A percentile compares a stretch with the other conserved stretches of the same genome.
phyloP scores from a whole-genome alignment of 2,797 vertebrate genomes.

The Morus bassanus region DNA sequence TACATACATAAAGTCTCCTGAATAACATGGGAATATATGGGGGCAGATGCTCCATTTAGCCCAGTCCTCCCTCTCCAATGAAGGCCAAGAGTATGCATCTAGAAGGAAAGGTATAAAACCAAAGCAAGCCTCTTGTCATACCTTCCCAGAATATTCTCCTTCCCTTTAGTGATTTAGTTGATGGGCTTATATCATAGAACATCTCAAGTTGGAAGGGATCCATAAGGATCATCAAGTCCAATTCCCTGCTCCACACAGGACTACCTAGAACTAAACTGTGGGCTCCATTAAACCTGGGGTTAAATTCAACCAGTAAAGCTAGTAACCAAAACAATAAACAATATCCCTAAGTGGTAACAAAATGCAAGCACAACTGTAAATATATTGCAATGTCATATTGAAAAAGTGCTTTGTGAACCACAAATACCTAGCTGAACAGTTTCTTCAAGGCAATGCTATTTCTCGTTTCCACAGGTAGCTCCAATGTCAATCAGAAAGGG shows the following conservation, averaged over 20 bases:
- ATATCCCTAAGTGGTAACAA: neutral
- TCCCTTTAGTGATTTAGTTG: neutral
- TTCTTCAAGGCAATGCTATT: neutral
- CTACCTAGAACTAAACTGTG: neutral
- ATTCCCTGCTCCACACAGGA: neutral
- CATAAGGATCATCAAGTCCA: neutral
- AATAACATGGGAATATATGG: neutral
- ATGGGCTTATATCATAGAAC: neutral
- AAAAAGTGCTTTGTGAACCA: neutral
- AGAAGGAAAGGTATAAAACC: neutral
- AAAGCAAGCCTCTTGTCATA: neutral
- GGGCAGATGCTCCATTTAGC: neutral
- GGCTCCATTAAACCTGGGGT: neutral
- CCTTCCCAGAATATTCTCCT: neutral
- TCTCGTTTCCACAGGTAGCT: neutral
- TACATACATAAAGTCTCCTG: neutral
- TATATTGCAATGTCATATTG: neutral
- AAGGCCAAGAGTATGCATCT: neutral
- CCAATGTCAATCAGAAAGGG: neutral
- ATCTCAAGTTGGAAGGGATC: neutral
- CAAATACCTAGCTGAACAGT: neutral
- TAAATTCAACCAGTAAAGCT: neutral
- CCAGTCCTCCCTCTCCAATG: neutral
- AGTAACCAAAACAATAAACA: neutral
- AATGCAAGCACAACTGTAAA: neutral